Evolutionary conservation across 2,113 vertebrate genomes (phyloP).

Genomic region (Stomatorhinus ivindoensis): DNA sequence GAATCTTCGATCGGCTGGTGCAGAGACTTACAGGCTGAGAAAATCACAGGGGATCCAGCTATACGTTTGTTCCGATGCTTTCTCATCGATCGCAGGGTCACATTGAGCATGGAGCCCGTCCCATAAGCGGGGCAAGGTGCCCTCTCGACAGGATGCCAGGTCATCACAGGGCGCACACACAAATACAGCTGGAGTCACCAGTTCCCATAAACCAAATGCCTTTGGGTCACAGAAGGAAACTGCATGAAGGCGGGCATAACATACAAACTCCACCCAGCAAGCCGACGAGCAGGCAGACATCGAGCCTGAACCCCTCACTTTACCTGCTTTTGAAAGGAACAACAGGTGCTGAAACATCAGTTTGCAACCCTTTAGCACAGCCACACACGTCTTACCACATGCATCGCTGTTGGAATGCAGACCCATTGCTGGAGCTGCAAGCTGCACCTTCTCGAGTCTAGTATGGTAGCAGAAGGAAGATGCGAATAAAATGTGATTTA

Average conservation of each 20-base stretch:
- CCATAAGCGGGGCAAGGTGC: neutral
- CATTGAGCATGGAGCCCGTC: neutral
- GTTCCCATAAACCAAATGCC: neutral
- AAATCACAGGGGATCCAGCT: neutral
- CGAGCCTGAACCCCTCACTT: neutral
- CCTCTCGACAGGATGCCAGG: neutral
- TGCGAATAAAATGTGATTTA: neutral
- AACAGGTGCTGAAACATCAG: neutral
- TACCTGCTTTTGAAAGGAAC: neutral
- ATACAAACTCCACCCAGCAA: neutral
- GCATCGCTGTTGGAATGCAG: neutral
- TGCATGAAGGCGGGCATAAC: neutral
- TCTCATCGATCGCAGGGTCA: neutral
- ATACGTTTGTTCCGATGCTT: neutral
- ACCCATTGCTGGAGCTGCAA: neutral
- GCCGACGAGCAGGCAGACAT: neutral
- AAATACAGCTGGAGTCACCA: neutral
- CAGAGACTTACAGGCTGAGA: neutral
- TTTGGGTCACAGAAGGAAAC: neutral
- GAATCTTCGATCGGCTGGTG: neutral
- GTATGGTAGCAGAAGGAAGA: neutral
- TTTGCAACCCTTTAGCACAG: neutral
- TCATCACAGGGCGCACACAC: neutral
- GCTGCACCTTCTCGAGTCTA: neutral
- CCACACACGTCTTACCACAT: neutral